Evolutionary conservation across 2,888 invertebrate species (phyloP), one percentile per base, ranked within the genome.

Genomic region (Cylindroiulus punctatus): DNA sequence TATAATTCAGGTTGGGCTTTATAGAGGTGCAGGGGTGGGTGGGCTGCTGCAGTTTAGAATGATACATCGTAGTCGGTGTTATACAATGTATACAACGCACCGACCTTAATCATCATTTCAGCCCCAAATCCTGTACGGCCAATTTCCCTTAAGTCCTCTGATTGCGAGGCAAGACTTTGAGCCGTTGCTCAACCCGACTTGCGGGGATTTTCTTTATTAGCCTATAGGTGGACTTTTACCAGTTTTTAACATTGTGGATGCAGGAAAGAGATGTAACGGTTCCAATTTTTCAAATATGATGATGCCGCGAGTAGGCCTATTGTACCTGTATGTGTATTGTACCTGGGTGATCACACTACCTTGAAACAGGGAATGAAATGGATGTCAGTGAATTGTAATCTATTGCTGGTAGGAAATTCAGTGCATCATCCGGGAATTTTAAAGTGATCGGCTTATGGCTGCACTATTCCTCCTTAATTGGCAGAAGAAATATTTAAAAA

Each of bases 41-140:
- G 44, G 14, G 44, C 2, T 22, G 65, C 26, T 10, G 26, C 10
- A 65, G 65, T 65, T 65, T 65, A 65, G 65, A 65, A 65, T 65
- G 65, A 65, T 65, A 65, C 65, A 65, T 65, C 12, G 65, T 26
- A 57, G 57, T 57, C 57, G 57, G 57, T 57, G 26, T 65, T 65
- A 65, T 65, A n/a, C n/a, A n/a, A n/a, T n/a, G n/a, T n/a, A 65
- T 65, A 65, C 65, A 65, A 65, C 65, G 65, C 65, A 65, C 26
- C 22, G 65, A 65, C 65, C 65, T 65, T 65, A 65, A 65, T 65
- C 65, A 65, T 65, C 65, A 65, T 65, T 65, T 65, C 65, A 65
- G 65, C 65, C 65, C 65, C 65, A 65, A 65, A 65, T 65, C 65
- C 65, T 65, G 65, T 65, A 65, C 65, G 65, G 65, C 65, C 65